phyloP scores from a whole-genome alignment of 2,888 invertebrate species.

The Zootermopsis nevadensis region DNA sequence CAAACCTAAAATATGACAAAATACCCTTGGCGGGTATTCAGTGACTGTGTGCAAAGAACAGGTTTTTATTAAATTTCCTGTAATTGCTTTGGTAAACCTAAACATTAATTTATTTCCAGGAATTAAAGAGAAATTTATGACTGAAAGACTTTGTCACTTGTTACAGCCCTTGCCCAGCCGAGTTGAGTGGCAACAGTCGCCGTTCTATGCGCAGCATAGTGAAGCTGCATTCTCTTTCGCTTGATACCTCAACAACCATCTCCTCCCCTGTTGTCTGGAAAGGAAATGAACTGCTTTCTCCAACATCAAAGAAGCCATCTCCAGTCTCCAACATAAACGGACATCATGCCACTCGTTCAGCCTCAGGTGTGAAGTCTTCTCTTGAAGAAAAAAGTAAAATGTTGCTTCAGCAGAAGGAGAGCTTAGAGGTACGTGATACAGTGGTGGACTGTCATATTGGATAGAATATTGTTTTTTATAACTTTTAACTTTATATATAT shows the following conservation, averaged over 20 bases:
- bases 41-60: too few relatives aligned
- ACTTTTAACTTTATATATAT: too few relatives aligned
- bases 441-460: too few relatives aligned
- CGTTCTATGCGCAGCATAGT: conserved; percentile 47
- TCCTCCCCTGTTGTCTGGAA: background rate
- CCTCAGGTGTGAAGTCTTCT: background rate
- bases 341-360: conserved; percentile 15
- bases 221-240: conserved; percentile 14
- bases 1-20: too few relatives aligned
- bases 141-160: background rate
- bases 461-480: too few relatives aligned
- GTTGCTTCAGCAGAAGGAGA: conserved; percentile 44
- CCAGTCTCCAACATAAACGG: conserved; percentile 14
- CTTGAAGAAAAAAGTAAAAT: conserved; percentile 20
- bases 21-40: too few relatives aligned
- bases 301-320: background rate
- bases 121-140: background rate
- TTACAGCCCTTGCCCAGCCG: background rate
- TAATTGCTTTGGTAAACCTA: too few relatives aligned
- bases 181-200: conserved; percentile 32
- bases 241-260: background rate
- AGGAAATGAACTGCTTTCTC: background rate
- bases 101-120: too few relatives aligned
- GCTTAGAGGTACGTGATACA: conserved; percentile 42
- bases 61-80: too few relatives aligned